Evolutionary conservation across 2,888 invertebrate genomes (phyloP), one percentile per base, ranked within the genome.

Genomic region (Eupithecia tripunctaria): DNA sequence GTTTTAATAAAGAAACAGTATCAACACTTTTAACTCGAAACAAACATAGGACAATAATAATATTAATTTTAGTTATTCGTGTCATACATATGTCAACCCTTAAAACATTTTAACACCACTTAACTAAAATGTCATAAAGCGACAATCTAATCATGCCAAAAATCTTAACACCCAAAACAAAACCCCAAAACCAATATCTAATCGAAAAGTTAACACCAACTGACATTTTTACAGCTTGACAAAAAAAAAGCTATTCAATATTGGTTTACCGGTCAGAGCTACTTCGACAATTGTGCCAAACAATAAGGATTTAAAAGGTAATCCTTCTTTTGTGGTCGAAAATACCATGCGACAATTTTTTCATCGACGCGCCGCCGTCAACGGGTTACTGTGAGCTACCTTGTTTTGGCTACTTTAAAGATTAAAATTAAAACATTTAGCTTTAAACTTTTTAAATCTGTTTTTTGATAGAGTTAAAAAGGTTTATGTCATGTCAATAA

Each of bases 321-420:
- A 88, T 87, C 86, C 84, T 27, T 67, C 76, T 63, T 79, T 87
- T 86, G 86, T 86, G 82, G 80, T 76, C 77, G 60, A 51, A 77
- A 63, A 73, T 79, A 78, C 81, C 72, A 12, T 47, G 72, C 67
- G 75, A 76, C 76, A 71, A 68, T 79, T 78, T 80, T 81, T 81
- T 76, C 70, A 56, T 67, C 73, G 60, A 51, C 69, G 43, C 69
- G 69, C 78, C 69, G 69, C 78, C 71, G 71, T 78, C 38, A 73
- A 71, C 68, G 80, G 80, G 81, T 81, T 81, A 76, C 75, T 25
- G n/a, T 10, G n/a, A 21, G 36, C 62, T 36, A 36, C 62, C 21
- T 15, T 80, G 80, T 80, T 80, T 79, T 79, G 78, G 75, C 79
- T 78, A 76, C 76, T 79, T 70, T 74, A 67, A 25, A 65, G 67